A percentile compares a stretch with the other conserved stretches of the same genome.
These are phyloP conservation scores for Meloidogyne hapla DNA, from an alignment of 1,140 invertebrate species.

Conservation along the genomic window DNA sequence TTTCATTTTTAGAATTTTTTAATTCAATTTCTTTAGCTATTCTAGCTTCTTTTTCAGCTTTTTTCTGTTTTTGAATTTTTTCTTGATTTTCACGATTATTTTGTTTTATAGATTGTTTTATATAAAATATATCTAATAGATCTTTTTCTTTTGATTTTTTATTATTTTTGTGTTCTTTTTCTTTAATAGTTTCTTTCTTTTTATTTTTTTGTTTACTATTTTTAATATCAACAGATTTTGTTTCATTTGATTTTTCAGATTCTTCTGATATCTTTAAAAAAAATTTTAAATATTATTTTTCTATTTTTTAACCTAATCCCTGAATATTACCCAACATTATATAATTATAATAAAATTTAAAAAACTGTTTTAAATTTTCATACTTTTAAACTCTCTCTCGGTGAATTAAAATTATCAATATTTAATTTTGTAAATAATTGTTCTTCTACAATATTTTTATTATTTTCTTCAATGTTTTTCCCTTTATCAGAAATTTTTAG, in stretches of 20 bases:
- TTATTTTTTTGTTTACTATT: not conserved
- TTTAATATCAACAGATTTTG: not conserved
- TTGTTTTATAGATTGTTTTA: not conserved
- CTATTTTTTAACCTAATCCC: no score
- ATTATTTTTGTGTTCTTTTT: not conserved
- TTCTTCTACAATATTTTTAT: no score
- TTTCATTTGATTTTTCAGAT: not conserved
- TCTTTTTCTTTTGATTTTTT: not conserved
- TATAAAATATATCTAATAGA: not conserved
- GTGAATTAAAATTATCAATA: no score
- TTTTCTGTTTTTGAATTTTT: not conserved
- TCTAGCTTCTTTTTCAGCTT: not conserved
- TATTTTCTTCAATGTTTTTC: no score
- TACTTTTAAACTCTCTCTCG: no score
- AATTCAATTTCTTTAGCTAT: not conserved
- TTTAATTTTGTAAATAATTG: no score
- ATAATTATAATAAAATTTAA: no score
- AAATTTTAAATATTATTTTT: no score
- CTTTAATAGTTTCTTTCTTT: not conserved
- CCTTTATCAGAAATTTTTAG: no score
- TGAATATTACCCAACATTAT: no score
- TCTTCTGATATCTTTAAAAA: no score
- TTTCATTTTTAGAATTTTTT: not conserved
- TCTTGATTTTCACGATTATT: not conserved
- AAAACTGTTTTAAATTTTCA: no score